These are phyloP conservation scores for Gymnodraco acuticeps DNA, from an alignment of 2,797 vertebrate species.

Conservation along the genomic window DNA sequence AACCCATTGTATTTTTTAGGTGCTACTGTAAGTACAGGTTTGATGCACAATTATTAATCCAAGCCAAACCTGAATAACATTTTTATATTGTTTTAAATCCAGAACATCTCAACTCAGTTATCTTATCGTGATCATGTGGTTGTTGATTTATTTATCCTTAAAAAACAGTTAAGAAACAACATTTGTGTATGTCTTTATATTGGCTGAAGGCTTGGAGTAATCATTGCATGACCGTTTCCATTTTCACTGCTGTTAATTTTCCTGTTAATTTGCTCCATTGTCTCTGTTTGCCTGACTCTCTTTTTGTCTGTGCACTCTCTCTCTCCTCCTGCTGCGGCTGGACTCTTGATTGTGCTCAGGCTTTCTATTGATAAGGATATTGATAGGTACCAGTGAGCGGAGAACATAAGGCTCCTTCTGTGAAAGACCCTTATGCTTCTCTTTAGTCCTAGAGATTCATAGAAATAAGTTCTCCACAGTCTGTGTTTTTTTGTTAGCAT, in stretches of 20 bases:
- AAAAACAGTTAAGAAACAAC: slow-evolving; percentile 6
- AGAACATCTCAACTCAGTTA: background rate
- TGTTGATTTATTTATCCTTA: background rate
- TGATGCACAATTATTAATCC: background rate
- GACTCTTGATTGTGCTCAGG: slow-evolving; percentile 91
- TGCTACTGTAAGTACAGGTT: background rate
- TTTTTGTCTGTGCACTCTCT: slow-evolving; percentile 62
- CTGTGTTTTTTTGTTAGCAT: slow-evolving; percentile 34
- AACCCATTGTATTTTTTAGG: background rate
- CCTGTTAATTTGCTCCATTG: slow-evolving; percentile 69
- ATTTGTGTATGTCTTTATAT: slow-evolving; percentile 20
- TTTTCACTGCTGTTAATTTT: slow-evolving; percentile 57
- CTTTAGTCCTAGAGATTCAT: slow-evolving; percentile 56
- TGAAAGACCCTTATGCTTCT: slow-evolving; percentile 81
- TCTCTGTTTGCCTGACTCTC: slow-evolving; percentile 77
- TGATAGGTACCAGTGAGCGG: slow-evolving; percentile 93
- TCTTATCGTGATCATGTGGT: background rate
- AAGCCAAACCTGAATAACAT: background rate
- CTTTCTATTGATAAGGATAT: slow-evolving; percentile 99
- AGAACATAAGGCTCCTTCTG: slow-evolving; percentile 84
- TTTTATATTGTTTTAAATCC: background rate
- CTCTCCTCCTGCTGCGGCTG: slow-evolving; percentile 85
- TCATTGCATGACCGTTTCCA: slow-evolving; percentile 64
- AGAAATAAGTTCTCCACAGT: slow-evolving; percentile 55
- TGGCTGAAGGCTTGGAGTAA: slow-evolving; percentile 26